phyloP scores from a whole-genome alignment of 2,797 vertebrate species.

The Taeniopygia guttata region DNA sequence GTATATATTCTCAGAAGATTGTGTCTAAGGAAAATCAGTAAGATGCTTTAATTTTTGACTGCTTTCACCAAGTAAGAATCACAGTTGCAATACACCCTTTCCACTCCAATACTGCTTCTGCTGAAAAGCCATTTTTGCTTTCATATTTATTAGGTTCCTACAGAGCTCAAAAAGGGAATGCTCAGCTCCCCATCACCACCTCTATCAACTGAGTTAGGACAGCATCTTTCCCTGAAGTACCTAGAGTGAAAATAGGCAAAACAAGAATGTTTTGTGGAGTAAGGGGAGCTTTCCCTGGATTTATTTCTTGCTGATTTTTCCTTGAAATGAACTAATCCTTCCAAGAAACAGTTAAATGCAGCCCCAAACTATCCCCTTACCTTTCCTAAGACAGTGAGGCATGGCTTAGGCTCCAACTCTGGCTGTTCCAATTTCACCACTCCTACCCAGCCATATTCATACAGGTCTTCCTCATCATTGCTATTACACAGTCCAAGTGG shows the following conservation, averaged over 20 bases:
- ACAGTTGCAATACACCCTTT: neutral
- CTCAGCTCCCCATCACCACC: neutral
- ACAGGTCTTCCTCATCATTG: conserved; percentile 95
- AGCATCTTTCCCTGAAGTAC: neutral
- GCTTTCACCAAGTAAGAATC: neutral
- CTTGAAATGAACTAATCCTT: neutral
- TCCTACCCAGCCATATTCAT: conserved; percentile 97
- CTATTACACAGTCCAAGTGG: conserved; percentile 96
- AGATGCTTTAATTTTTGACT: neutral
- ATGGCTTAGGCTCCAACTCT: conserved; percentile 92
- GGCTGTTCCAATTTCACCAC: conserved; percentile 98
- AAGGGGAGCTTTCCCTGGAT: neutral
- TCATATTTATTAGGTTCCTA: neutral
- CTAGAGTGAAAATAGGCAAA: neutral
- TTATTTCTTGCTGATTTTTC: neutral
- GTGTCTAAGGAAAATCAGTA: neutral
- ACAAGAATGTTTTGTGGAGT: neutral
- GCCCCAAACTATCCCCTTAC: conserved; percentile 68
- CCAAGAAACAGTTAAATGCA: neutral
- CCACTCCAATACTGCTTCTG: neutral
- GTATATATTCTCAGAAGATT: neutral
- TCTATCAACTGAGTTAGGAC: neutral
- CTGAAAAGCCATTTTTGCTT: neutral
- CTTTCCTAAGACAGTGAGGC: conserved; percentile 96
- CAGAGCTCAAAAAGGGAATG: neutral